Conservation (phyloP, 2,888 invertebrate genomes). For the Anorthoa munda region DNA sequence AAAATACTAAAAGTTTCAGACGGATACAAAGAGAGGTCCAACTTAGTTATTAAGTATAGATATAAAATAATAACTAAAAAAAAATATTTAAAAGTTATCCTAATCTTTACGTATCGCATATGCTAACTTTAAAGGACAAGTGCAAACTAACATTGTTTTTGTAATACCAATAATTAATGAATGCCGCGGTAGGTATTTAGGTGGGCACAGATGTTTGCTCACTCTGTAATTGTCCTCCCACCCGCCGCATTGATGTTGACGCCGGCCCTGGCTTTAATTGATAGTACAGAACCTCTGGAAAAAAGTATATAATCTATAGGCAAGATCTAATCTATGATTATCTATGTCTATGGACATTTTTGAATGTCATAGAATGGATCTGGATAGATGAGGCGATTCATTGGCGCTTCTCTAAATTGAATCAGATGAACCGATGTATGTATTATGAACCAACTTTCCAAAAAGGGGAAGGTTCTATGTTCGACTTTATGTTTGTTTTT, state of each 20-base stretch:
- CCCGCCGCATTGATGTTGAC: constrained; percentile 71
- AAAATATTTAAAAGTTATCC: constrained; percentile 7
- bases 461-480: too few relatives aligned
- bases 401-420: too few relatives aligned
- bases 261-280: constrained; percentile 78
- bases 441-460: too few relatives aligned
- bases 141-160: constrained; percentile 86
- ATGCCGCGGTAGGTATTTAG: constrained; percentile 76
- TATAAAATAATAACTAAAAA: not conserved
- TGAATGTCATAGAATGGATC: too few relatives aligned
- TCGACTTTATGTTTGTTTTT: too few relatives aligned
- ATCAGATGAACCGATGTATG: too few relatives aligned
- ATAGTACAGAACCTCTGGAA: constrained; percentile 59
- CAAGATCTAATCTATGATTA: too few relatives aligned
- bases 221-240: constrained; percentile 88
- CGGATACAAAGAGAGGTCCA: too few relatives aligned
- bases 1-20: too few relatives aligned
- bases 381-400: too few relatives aligned
- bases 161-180: constrained; percentile 84
- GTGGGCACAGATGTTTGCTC: constrained; percentile 86
- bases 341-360: too few relatives aligned
- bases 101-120: constrained; percentile 46
- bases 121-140: constrained; percentile 80
- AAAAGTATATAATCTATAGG: not conserved
- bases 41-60: too few relatives aligned